A percentile compares a stretch with the other conserved stretches of the same genome.
phyloP scores from a whole-genome alignment of 2,797 vertebrate genomes.

The Pangasius djambal region DNA sequence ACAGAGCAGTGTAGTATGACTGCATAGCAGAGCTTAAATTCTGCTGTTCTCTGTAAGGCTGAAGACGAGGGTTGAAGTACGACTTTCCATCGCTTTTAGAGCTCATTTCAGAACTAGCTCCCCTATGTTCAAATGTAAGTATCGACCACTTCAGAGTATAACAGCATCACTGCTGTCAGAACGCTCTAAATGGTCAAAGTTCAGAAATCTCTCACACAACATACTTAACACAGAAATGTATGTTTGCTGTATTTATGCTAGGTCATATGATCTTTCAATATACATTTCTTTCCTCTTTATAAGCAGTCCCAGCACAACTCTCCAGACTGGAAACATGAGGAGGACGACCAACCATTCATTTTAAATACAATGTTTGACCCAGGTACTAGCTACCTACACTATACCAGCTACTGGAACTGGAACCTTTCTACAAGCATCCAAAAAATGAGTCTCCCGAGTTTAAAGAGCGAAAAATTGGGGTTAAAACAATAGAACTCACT shows the following conservation, averaged over 20 bases:
- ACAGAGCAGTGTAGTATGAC: constrained; percentile 64
- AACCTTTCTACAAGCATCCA: constrained; percentile 4
- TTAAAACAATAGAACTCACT: constrained; percentile 11
- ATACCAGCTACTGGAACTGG: constrained; percentile 29
- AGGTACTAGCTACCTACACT: constrained; percentile 12
- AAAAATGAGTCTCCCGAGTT: constrained; percentile 16
- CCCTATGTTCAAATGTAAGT: neutral
- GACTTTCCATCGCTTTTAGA: neutral
- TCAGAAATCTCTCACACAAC: neutral
- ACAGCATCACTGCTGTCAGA: neutral
- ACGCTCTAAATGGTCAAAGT: neutral
- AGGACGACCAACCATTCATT: neutral
- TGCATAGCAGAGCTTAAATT: constrained; percentile 52
- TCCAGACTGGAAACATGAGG: constrained; percentile 7
- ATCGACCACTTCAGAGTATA: neutral
- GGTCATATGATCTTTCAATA: neutral
- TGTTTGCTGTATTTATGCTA: neutral
- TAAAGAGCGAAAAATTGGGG: neutral
- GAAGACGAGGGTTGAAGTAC: constrained; percentile 19
- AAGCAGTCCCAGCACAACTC: constrained; percentile 15
- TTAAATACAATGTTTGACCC: constrained; percentile 8
- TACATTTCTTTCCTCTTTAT: constrained; percentile 17
- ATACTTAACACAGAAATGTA: neutral
- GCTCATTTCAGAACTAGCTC: neutral
- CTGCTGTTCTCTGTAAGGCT: constrained; percentile 54